These are phyloP conservation scores for Sphaerophoria taeniata DNA, from an alignment of 2,888 invertebrate species.

Conservation along the genomic window DNA sequence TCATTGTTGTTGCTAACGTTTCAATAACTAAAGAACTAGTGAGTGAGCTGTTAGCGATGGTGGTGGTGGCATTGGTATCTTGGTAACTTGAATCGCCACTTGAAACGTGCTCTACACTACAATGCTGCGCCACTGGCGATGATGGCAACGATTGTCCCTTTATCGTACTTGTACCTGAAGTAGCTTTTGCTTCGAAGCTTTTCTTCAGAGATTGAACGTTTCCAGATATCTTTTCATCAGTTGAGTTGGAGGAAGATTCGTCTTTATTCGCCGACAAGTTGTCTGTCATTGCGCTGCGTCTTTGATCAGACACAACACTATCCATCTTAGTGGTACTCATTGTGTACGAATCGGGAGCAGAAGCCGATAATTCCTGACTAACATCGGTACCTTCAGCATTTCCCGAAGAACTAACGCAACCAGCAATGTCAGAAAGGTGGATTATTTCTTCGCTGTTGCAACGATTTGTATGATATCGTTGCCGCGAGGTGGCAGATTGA, in stretches of 20 bases:
- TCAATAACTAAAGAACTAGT: slow-evolving; percentile 56
- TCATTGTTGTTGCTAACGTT: slow-evolving; percentile 23
- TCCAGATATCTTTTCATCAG: slow-evolving; percentile 84
- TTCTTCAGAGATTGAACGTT: slow-evolving; percentile 93
- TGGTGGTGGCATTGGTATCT: slow-evolving; percentile 46
- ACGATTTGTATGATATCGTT: slow-evolving; percentile 79
- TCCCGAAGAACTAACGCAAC: not conserved
- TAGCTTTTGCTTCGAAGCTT: slow-evolving; percentile 92
- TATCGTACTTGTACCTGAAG: slow-evolving; percentile 75
- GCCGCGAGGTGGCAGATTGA: slow-evolving; percentile 80
- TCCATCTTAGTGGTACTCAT: slow-evolving; percentile 79
- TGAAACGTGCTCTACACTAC: slow-evolving; percentile 48
- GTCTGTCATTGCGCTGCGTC: not conserved
- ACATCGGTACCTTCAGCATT: slow-evolving; percentile 33
- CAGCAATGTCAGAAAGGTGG: slow-evolving; percentile 21
- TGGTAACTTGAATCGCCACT: slow-evolving; percentile 62
- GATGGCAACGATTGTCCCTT: slow-evolving; percentile 85
- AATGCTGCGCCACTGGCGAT: slow-evolving; percentile 85
- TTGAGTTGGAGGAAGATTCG: slow-evolving; percentile 45
- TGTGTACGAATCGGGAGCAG: slow-evolving; percentile 84
- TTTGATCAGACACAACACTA: slow-evolving; percentile 72
- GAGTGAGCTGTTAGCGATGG: slow-evolving; percentile 32
- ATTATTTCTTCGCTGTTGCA: slow-evolving; percentile 82
- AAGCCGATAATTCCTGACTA: slow-evolving; percentile 83
- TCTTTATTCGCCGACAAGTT: slow-evolving; percentile 42